Conservation (phyloP, 2,113 vertebrate genomes). For the Cathartes aura region DNA sequence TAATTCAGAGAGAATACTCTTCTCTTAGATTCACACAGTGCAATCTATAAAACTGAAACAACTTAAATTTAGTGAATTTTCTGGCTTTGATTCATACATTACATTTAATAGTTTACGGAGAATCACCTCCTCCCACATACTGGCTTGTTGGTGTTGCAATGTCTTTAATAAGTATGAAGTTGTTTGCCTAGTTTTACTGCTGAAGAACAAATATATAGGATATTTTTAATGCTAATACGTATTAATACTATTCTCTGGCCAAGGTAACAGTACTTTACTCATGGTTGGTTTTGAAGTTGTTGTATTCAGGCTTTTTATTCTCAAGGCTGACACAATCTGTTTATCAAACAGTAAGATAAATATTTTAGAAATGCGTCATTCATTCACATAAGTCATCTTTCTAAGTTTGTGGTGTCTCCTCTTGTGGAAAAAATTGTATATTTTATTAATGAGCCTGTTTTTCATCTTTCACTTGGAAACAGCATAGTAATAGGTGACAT, state of each 20-base stretch:
- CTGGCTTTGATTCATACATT: not conserved
- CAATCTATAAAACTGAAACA: not conserved
- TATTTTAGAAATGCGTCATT: not conserved
- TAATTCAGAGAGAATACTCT: not conserved
- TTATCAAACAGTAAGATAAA: not conserved
- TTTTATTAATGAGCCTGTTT: not conserved
- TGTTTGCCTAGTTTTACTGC: not conserved
- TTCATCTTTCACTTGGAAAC: not conserved
- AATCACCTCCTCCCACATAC: not conserved
- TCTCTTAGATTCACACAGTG: not conserved
- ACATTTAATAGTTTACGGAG: not conserved
- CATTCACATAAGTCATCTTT: conserved; percentile 4
- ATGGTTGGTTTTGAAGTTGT: not conserved
- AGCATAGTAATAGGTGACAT: not conserved
- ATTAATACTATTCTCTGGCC: not conserved
- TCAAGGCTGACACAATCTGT: conserved; percentile 21
- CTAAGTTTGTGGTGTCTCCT: not conserved
- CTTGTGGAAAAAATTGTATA: not conserved
- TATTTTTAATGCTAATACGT: not conserved
- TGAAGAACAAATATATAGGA: not conserved
- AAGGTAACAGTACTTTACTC: not conserved
- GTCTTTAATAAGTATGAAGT: not conserved
- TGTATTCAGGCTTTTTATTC: not conserved
- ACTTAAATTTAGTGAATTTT: not conserved
- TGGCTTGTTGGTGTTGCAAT: not conserved